Evolutionary conservation across 1,140 invertebrate species (phyloP).

Genomic region (Oscheius sp.): DNA sequence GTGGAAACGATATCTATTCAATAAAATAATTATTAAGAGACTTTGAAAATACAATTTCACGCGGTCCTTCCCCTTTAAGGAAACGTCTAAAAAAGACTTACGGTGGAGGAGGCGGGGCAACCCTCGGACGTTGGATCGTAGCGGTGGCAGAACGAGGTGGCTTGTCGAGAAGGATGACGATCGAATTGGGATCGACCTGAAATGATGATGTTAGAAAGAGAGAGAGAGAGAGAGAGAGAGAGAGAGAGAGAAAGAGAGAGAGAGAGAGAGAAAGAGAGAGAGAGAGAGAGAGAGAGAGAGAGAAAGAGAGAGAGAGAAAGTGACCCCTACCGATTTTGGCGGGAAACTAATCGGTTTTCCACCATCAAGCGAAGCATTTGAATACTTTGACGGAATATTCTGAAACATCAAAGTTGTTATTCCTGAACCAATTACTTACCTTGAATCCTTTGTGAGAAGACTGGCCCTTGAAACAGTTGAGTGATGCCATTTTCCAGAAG

Average conservation of each 20-base stretch:
- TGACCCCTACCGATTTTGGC: not conserved
- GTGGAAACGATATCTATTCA: no score
- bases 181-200: not conserved
- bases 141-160: not conserved
- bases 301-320: not conserved
- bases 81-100: not conserved
- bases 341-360: not conserved
- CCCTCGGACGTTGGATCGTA: not conserved
- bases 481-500: constrained; percentile 4
- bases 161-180: constrained; percentile 2
- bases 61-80: no score
- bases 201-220: not conserved
- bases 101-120: not conserved
- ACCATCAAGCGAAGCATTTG: no score
- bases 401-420: no score
- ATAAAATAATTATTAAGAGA: no score
- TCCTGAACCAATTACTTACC: no score
- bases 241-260: not conserved
- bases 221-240: not conserved
- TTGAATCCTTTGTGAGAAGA: not conserved
- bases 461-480: not conserved
- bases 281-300: not conserved
- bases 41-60: no score
- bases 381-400: not conserved
- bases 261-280: not conserved